Evolutionary conservation across 2,888 invertebrate species (phyloP), one percentile per base, ranked within the genome.

Genomic region (Nezara viridula): DNA sequence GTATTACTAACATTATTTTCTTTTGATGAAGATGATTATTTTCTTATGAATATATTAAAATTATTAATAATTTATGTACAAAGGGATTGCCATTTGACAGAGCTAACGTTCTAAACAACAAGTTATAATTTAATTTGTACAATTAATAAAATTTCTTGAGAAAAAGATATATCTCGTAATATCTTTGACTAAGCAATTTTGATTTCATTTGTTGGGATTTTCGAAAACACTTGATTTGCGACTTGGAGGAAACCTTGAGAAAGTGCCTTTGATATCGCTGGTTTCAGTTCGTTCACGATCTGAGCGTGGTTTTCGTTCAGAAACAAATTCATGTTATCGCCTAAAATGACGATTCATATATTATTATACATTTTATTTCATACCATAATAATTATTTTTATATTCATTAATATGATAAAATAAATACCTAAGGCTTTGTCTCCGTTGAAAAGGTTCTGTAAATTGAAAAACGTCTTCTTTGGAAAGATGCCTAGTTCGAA

Each of bases 401-500:
- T 12, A 0, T 10, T 55, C 7, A 40, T 10, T 24, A 37, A 19
- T 16, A 3, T 21, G 0, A n/a, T 24, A 3, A 14, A 40, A 24
- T 47, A 86, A 89, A 86, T 89, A 90, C 90, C 88, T 21, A 90
- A 60, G 21, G 89, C 87, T 87, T 90, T 90, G 86, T 90, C 89
- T 5, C 90, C 90, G 50, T 89, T 89, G 55, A 90, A 90, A 21
- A 90, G 73, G 73, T 90, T 90, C 27, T 89, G 52, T 24, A 90
- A 87, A 24, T 89, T 12, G 81, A 90, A 60, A 81, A 55, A 86
- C 16, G 89, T 89, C 40, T 55, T 77, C 24, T 88, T 86, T 7
- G 90, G 88, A 27, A n/a, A 87, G 14, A 90, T 87, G 44, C 27
- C 87, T 40, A 90, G 85, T 19, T 89, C 88, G 47, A 90, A 89